Base-by-base conservation (phyloP, 2,888 invertebrate species). In the Eupithecia centaureata region DNA sequence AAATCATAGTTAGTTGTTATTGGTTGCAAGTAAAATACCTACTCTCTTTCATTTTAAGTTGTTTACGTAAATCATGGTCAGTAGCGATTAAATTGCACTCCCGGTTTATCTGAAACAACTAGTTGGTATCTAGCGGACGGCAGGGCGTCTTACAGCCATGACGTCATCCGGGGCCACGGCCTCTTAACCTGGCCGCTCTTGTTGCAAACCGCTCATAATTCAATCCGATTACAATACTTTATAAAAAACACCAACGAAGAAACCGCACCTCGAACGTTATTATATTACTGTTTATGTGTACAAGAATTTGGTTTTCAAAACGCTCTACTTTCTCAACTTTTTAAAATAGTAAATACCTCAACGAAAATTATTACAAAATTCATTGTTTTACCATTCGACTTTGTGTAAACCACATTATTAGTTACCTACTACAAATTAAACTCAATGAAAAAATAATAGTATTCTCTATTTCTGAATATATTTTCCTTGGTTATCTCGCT, bases 111-210 rank as follows among this genome's bases (percentile, higher is more conserved):
- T 82, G 33, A 73, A 74, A 79, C 80, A 80, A 83, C 83, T 80
- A 78, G 76, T 66, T 67, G 76, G 74, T 87, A 86, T 86, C 85
- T 86, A 82, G 84, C 83, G 85, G 85, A 76, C 85, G 84, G 76
- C 85, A 81, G 74, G 75, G 76, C 75, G 78, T 82, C 79, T 81
- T 73, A 74, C 78, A 75, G 77, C 76, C 78, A 77, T 82, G 84
- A 84, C 85, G 86, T 85, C 83, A 85, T 75, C 69, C 69, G 66
- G 76, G 85, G 85, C 87, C 86, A 80, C 79, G 88, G 84, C 82
- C 86, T 72, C 84, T 85, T 87, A 87, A 87, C 88, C 87, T 82
- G 79, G 13, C 72, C 77, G 81, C 77, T 84, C 84, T 85, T 82
- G 80, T 82, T 82, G 81, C 82, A 82, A 80, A 77, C 80, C 73